Evolutionary conservation across 2,888 invertebrate species (phyloP), one percentile per base, ranked within the genome.

Genomic region (Autographa pulchrina): DNA sequence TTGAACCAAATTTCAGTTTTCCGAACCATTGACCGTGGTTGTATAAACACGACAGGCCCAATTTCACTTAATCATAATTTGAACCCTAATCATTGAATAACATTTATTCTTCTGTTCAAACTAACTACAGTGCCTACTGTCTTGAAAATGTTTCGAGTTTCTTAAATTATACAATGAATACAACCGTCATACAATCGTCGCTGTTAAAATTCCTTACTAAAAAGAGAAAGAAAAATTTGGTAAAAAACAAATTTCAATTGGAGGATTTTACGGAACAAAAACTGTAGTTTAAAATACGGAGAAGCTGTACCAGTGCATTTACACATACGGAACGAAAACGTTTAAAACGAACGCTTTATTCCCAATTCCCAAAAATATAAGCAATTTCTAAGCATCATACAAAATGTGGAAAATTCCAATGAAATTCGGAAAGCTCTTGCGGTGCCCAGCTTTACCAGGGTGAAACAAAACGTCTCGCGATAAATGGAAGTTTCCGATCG

Each of bases 1-100:
- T 74, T 61, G 58, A 75, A 69, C 65, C 54, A 54, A 66, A 70
- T 82, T 80, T 62, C 68, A 78, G 76, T 78, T 74, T 68, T 64
- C 75, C 52, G 54, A 68, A 72, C 54, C 71, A 68, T 74, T 80
- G 72, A 75, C 78, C 69, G 70, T 70, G 65, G 59, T 68, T 81
- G 63, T 71, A 68, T 81, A 81, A 78, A 81, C 71, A 78, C 73
- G 69, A 56, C 60, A 69, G 56, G 67, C 65, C 72, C 78, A 75
- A 68, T 82, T 82, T 72, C 31, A 65, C 62, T 74, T 76, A 32
- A 73, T 72, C 62, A 62, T 70, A 75, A 78, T 80, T 78, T 71
- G 8, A 71, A 73, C 58, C 68, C 72, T 74, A 66, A 65, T 70
- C 62, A 74, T 71, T 66, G 61, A 73, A 78, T 78, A 75, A 64